Evolutionary conservation across 2,797 vertebrate genomes (phyloP).

Genomic region (Urosaurus nigricauda): DNA sequence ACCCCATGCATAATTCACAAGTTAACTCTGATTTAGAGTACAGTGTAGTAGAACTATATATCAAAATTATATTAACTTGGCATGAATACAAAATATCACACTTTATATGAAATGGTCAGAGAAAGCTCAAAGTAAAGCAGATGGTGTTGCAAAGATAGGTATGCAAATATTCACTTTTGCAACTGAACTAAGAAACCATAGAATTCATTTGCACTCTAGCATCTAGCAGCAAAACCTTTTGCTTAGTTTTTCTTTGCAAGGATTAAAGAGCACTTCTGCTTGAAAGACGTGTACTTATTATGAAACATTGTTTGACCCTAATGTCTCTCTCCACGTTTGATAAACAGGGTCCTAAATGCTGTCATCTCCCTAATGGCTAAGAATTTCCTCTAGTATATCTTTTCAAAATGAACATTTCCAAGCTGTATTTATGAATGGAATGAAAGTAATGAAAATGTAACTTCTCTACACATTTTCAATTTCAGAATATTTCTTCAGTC

Average conservation of each 20-base stretch:
- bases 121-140: not conserved
- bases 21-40: not conserved
- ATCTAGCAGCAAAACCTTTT: conserved; percentile 13
- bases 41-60: not conserved
- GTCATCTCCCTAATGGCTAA: not conserved
- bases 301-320: not conserved
- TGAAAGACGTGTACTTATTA: conserved; percentile 6
- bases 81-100: not conserved
- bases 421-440: not conserved
- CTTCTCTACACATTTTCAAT: not conserved
- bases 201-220: not conserved
- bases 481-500: not conserved
- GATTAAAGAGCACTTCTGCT: not conserved
- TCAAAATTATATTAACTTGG: not conserved
- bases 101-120: not conserved
- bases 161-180: not conserved
- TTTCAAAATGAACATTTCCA: not conserved
- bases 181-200: not conserved
- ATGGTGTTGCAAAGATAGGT: not conserved
- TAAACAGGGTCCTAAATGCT: not conserved
- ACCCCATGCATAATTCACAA: conserved; percentile 43
- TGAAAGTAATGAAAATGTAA: not conserved
- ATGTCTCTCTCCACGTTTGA: not conserved
- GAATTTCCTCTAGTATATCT: not conserved
- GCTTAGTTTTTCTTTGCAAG: not conserved